Percentiles rank a stretch among this genome's conserved stretches.
These are phyloP conservation scores for Penaeus indicus DNA, from an alignment of 1,140 invertebrate genomes.

Conservation along the genomic window DNA sequence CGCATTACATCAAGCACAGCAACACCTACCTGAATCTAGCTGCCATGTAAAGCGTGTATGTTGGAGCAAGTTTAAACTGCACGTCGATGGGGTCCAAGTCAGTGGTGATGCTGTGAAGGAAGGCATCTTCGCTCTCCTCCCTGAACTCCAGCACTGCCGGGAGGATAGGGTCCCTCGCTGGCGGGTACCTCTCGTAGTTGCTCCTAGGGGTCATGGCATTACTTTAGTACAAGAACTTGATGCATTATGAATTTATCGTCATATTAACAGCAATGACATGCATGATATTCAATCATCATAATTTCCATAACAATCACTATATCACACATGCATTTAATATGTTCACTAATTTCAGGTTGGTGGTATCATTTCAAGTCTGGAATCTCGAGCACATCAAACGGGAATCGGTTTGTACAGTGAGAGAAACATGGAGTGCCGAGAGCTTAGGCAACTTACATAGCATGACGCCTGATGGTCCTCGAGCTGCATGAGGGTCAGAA, in stretches of 20 bases:
- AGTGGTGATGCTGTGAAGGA: constrained; percentile 87
- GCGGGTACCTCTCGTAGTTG: constrained; percentile 74
- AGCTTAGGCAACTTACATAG: constrained; percentile 43
- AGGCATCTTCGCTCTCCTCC: constrained; percentile 92
- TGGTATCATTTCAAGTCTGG: no score
- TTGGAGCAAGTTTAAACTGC: constrained; percentile 84
- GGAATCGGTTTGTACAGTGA: constrained; percentile 3
- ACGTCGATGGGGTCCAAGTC: constrained; percentile 80
- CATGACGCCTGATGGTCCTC: constrained; percentile 50
- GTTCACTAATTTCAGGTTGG: no score
- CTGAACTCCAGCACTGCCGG: constrained; percentile 95
- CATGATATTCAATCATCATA: no score
- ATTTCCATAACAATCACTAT: no score
- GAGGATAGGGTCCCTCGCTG: constrained; percentile 87
- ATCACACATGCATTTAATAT: no score
- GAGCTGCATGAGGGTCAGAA: constrained; percentile 54
- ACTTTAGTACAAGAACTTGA: neutral
- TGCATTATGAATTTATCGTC: no score
- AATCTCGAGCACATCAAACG: no score
- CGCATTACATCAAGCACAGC: neutral
- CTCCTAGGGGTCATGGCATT: constrained; percentile 67
- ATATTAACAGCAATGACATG: no score
- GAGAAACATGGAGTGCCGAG: constrained; percentile 1
- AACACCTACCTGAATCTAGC: constrained; percentile 73
- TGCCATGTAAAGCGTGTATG: constrained; percentile 94